These are phyloP conservation scores for Cinclus cinclus DNA, from an alignment of 2,113 vertebrate species.

Conservation along the genomic window DNA sequence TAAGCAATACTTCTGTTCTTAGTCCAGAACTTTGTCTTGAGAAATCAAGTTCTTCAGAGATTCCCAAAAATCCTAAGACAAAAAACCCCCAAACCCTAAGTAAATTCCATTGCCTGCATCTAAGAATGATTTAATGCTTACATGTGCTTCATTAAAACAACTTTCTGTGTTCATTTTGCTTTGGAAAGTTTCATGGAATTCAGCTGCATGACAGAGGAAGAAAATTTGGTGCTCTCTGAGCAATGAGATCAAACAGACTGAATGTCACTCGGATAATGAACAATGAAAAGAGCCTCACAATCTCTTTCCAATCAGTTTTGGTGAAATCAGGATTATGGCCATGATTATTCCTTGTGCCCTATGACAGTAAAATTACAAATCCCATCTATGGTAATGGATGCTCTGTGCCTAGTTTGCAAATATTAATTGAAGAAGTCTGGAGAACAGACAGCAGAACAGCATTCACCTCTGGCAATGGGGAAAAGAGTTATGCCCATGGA, in stretches of 20 bases:
- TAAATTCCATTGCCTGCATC: neutral
- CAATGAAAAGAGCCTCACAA: neutral
- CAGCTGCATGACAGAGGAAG: neutral
- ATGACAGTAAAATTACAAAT: neutral
- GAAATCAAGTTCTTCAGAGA: neutral
- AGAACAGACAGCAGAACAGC: neutral
- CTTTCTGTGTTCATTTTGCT: neutral
- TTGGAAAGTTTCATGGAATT: neutral
- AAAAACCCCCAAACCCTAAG: neutral
- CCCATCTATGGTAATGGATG: neutral
- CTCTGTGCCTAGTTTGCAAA: neutral
- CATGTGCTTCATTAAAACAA: neutral
- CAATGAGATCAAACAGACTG: neutral
- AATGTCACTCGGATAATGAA: neutral
- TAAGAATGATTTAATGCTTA: neutral
- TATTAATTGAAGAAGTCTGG: neutral
- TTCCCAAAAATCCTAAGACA: neutral
- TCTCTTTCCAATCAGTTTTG: neutral
- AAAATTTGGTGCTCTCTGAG: rapidly evolving
- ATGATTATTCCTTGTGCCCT: neutral
- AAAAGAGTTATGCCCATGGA: neutral
- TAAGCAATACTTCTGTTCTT: neutral
- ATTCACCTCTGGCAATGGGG: neutral
- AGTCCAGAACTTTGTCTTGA: neutral
- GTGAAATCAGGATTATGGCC: neutral